Conservation (phyloP, 2,797 vertebrate species). For the Melanotaenia trifasciata region DNA sequence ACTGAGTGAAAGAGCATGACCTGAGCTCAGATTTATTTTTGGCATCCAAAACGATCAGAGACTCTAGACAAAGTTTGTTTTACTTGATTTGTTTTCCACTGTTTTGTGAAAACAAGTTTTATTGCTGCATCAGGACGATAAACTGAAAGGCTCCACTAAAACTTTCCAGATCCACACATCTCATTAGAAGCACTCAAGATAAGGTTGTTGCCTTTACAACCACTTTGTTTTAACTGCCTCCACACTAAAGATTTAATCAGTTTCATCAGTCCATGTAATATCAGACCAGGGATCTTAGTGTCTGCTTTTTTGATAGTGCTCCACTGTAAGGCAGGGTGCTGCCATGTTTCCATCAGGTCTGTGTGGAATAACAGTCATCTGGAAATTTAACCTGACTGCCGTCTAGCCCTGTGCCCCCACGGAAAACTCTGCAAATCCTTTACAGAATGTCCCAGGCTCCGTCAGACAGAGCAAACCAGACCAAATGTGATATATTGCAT, state of each 20-base stretch:
- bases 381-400: conserved; percentile 80
- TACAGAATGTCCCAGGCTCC: conserved; percentile 63
- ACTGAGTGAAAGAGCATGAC: too few species aligned
- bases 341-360: conserved; percentile 78
- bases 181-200: conserved; percentile 13
- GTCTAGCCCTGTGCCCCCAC: conserved; percentile 68
- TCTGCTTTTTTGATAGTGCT: conserved; percentile 33
- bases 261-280: conserved; percentile 13
- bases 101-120: conserved; percentile 20
- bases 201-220: background rate
- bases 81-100: background rate
- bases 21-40: background rate
- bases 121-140: conserved; percentile 21
- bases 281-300: conserved; percentile 10
- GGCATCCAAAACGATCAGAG: background rate
- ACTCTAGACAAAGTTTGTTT: background rate
- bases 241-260: conserved; percentile 3
- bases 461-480: conserved; percentile 51
- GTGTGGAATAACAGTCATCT: conserved; percentile 74
- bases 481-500: conserved; percentile 15
- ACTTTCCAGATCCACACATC: background rate
- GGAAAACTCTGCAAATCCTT: conserved; percentile 78
- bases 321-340: conserved; percentile 41
- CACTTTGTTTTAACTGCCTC: background rate
- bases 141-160: background rate